A percentile compares a stretch with the other conserved stretches of the same genome.
Evolutionary conservation across 2,113 vertebrate species (phyloP).

Genomic region (Oceanodroma tethys): DNA sequence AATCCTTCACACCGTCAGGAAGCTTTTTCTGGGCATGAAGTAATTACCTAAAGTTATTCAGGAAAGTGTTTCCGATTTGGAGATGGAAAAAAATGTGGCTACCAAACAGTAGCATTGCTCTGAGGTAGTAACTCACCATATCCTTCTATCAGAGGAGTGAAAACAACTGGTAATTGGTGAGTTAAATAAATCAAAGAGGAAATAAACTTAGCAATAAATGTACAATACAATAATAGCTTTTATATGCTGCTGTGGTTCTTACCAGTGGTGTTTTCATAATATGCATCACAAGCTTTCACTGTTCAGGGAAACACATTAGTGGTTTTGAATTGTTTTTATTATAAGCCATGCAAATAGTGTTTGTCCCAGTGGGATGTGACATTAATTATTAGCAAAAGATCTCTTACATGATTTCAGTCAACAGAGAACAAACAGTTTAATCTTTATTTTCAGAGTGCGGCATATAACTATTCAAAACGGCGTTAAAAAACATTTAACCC

Average conservation of each 20-base stretch:
- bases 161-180: background rate
- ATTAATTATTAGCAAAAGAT: slow-evolving; percentile 67
- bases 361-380: slow-evolving; percentile 29
- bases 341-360: slow-evolving; percentile 7
- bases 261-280: slow-evolving; percentile 39
- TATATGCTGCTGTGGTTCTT: slow-evolving; percentile 34
- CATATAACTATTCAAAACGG: slow-evolving; percentile 5
- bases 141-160: background rate
- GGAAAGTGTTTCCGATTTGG: background rate
- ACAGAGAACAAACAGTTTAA: slow-evolving; percentile 14
- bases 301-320: slow-evolving; percentile 29
- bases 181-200: slow-evolving; percentile 39
- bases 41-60: background rate
- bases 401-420: slow-evolving; percentile 38
- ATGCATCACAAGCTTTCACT: slow-evolving; percentile 22
- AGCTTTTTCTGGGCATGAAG: background rate
- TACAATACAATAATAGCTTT: slow-evolving; percentile 22
- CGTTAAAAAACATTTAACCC: slow-evolving; percentile 47
- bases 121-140: background rate
- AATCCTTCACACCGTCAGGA: background rate
- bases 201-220: slow-evolving; percentile 39
- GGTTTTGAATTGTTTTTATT: slow-evolving; percentile 36
- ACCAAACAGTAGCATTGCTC: background rate
- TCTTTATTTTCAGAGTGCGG: slow-evolving; percentile 25
- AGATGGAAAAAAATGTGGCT: background rate